Conservation (phyloP, 2,797 vertebrate genomes). For the Graptemys geographica region DNA sequence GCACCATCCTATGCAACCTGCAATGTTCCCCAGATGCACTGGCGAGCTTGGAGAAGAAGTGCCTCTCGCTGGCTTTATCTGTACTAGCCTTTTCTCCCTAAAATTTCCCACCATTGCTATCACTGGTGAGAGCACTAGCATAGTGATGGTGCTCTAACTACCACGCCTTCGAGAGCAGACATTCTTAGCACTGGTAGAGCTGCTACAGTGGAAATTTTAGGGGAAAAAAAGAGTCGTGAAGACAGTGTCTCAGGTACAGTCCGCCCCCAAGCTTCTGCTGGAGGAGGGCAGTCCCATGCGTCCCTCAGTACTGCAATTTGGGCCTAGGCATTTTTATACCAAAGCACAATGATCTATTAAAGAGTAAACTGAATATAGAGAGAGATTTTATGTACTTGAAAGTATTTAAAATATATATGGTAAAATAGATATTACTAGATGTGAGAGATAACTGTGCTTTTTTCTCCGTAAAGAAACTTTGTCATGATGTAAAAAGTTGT, state of each 20-base stretch:
- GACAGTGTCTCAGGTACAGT: neutral
- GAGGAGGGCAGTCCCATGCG: neutral
- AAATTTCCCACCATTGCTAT: neutral
- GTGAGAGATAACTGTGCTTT: slow-evolving; percentile 33
- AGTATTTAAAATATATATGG: neutral
- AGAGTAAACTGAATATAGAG: neutral
- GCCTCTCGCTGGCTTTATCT: neutral
- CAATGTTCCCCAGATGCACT: rapidly evolving
- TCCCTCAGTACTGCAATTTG: neutral
- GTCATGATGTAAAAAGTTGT: slow-evolving; percentile 38
- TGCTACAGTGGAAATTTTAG: neutral
- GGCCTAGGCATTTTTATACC: neutral
- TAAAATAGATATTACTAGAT: slow-evolving; percentile 11
- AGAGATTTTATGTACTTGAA: neutral
- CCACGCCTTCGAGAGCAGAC: rapidly evolving
- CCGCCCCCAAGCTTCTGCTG: neutral
- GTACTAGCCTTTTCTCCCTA: neutral
- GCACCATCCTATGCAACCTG: neutral
- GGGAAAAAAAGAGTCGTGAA: neutral
- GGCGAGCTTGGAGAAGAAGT: neutral
- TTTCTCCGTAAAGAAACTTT: slow-evolving; percentile 55
- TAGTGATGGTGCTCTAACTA: neutral
- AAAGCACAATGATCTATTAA: neutral
- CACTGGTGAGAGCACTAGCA: neutral
- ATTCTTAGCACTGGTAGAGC: neutral